These are phyloP conservation scores for Drosophila murphyi DNA, from an alignment of 1,140 invertebrate genomes.

Conservation along the genomic window DNA sequence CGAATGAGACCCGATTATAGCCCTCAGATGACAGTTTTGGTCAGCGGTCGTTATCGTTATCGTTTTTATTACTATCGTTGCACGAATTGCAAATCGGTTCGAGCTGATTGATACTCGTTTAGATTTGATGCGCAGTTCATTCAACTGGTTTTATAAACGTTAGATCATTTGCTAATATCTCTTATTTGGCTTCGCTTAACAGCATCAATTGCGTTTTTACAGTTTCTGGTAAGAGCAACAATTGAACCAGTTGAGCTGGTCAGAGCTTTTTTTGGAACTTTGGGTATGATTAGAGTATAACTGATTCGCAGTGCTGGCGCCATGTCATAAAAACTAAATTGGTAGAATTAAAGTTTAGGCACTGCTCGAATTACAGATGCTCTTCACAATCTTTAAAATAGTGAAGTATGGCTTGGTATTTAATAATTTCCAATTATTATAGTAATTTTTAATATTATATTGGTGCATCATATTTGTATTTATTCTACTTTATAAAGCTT, in stretches of 20 bases:
- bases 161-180: constrained; percentile 19
- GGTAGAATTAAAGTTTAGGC: background rate
- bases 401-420: too few species aligned
- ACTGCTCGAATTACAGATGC: constrained; percentile 1
- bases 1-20: constrained; percentile 39
- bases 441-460: too few species aligned
- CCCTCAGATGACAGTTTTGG: constrained; percentile 34
- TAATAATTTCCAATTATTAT: too few species aligned
- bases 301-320: background rate
- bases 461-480: too few species aligned
- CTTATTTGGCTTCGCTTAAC: background rate
- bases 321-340: constrained; percentile 3
- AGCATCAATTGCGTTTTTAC: background rate
- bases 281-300: background rate
- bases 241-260: background rate
- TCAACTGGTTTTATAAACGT: constrained; percentile 44
- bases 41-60: constrained; percentile 12
- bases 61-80: constrained; percentile 6
- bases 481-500: too few species aligned
- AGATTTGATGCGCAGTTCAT: constrained; percentile 20
- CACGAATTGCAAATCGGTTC: constrained; percentile 29
- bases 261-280: background rate
- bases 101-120: constrained; percentile 30
- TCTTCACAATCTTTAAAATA: background rate
- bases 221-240: background rate